Evolutionary conservation across 2,797 vertebrate species (phyloP).

Genomic region (Pangasius larnaudii): DNA sequence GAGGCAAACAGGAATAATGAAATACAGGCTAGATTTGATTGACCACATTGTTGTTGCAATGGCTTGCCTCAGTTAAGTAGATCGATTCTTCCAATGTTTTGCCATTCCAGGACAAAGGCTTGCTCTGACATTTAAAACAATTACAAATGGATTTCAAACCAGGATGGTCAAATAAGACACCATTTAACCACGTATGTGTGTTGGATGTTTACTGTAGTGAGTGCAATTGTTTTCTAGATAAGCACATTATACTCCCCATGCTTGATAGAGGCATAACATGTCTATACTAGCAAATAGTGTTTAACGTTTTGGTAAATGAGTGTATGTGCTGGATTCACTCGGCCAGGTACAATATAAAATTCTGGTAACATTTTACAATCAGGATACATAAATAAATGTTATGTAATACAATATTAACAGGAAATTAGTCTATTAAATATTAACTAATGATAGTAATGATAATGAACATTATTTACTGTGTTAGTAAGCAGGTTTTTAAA

Average conservation of each 20-base stretch:
- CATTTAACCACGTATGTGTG: no score
- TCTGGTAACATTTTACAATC: not conserved
- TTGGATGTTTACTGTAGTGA: not conserved
- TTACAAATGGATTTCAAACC: not conserved
- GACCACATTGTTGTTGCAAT: not conserved
- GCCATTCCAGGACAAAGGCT: not conserved
- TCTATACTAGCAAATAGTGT: not conserved
- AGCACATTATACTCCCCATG: not conserved
- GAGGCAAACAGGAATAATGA: not conserved
- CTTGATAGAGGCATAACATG: no score
- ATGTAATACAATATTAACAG: not conserved
- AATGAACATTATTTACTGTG: not conserved
- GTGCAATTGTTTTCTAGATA: not conserved
- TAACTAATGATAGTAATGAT: not conserved
- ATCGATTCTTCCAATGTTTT: not conserved
- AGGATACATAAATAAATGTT: not conserved
- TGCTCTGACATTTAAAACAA: not conserved
- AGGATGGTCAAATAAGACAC: not conserved
- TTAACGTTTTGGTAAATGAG: not conserved
- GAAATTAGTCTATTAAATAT: not conserved
- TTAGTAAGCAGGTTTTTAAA: not conserved
- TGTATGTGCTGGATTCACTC: not conserved
- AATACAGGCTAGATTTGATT: conserved; percentile 32
- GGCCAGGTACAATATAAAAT: not conserved
- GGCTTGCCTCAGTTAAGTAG: not conserved